Evolutionary conservation across 2,797 vertebrate species (phyloP).

Genomic region (Fistularia tabacaria): DNA sequence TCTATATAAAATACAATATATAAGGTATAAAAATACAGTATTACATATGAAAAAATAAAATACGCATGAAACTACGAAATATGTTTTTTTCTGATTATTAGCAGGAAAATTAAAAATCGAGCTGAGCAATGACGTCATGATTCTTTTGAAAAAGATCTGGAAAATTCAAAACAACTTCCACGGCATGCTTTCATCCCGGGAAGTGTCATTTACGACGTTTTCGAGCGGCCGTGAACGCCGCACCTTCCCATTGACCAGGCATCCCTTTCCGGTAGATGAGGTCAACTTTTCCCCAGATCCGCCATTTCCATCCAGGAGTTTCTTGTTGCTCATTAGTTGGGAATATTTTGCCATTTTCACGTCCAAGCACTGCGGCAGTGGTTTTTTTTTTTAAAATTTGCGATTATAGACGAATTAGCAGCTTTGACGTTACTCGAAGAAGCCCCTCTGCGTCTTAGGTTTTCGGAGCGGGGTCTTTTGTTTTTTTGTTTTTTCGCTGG

Average conservation of each 20-base stretch:
- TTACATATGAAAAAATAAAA: no score
- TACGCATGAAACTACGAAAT: no score
- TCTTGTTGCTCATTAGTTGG: conserved; percentile 70
- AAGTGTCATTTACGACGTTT: conserved; percentile 6
- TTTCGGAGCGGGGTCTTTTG: conserved; percentile 44
- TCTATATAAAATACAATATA: no score
- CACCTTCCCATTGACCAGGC: conserved; percentile 49
- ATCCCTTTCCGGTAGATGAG: conserved; percentile 74
- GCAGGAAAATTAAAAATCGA: no score
- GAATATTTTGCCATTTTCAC: conserved; percentile 42
- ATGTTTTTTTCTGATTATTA: no score
- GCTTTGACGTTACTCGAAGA: background rate
- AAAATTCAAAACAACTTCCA: background rate
- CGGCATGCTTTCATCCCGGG: background rate
- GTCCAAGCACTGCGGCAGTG: conserved; percentile 11
- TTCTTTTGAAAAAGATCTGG: background rate
- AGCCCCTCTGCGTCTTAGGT: conserved; percentile 7
- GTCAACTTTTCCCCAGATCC: conserved; percentile 76
- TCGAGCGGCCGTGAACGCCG: conserved; percentile 25
- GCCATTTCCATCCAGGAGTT: conserved; percentile 84
- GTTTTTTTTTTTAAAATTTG: background rate
- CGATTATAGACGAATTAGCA: background rate
- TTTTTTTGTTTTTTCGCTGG: conserved; percentile 62
- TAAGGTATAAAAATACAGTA: no score
- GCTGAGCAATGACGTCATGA: no score